These are phyloP conservation scores for Synodontis membranacea DNA, from an alignment of 2,113 vertebrate species.

Conservation along the genomic window DNA sequence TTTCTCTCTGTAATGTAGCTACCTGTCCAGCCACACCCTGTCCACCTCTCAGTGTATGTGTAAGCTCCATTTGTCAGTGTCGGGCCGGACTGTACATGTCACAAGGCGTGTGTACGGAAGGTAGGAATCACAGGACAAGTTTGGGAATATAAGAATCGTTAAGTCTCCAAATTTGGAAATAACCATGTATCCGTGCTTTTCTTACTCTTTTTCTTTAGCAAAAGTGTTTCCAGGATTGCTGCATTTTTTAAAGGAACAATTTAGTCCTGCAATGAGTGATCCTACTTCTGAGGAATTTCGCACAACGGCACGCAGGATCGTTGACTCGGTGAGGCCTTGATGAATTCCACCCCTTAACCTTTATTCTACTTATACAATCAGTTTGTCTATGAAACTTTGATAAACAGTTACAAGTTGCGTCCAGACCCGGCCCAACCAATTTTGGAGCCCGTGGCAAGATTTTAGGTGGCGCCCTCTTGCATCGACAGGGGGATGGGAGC, in stretches of 20 bases:
- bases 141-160: background rate
- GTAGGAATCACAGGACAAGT: conserved; percentile 54
- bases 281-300: conserved; percentile 59
- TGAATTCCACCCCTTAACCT: background rate
- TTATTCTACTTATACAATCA: background rate
- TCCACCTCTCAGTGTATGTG: conserved; percentile 62
- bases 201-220: conserved; percentile 54
- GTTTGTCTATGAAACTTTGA: background rate
- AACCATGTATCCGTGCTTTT: background rate
- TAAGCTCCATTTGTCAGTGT: conserved; percentile 68
- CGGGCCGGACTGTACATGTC: conserved; percentile 60
- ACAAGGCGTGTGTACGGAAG: conserved; percentile 56
- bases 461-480: too few species aligned
- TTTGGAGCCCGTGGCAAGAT: too few species aligned
- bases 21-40: conserved; percentile 63
- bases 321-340: conserved; percentile 57
- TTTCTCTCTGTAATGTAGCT: conserved; percentile 51
- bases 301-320: conserved; percentile 39
- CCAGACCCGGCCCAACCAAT: too few species aligned
- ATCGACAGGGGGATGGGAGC: too few species aligned
- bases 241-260: conserved; percentile 51
- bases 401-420: background rate
- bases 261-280: conserved; percentile 60
- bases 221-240: conserved; percentile 70
- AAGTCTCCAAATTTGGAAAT: background rate